Base-by-base conservation (phyloP, 1,140 invertebrate genomes). In the Dryas iulia region DNA sequence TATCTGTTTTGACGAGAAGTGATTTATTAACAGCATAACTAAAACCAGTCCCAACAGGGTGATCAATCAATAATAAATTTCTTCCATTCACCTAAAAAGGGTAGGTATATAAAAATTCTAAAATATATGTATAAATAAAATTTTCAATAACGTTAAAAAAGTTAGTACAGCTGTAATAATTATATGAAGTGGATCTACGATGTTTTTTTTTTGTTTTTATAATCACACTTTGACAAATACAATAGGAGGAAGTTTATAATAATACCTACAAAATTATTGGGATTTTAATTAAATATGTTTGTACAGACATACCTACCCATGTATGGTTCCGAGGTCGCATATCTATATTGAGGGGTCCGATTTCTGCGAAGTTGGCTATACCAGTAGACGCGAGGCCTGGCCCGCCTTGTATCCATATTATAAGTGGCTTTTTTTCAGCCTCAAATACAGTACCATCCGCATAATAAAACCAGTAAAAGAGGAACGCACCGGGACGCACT, bases 1-100 rank as follows among this genome's bases (percentile, higher is more conserved):
- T 73, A 71, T 96, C 95, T 69, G 88, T 94, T 82, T 60, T 92
- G 78, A 78, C 93, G 77, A 77, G 92, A 79, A 71, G 80, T 59
- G 58, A 84, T 69, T 76, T 88, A 69, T 94, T 92, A 1, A 93
- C 93, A 4, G 94, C 93, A 78, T 95, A 96, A 81, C 95, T 95
- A 77, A 94, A 96, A 2, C 95, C 95, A 28, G 94, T 92, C 2
- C 95, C 95, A 3, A 96, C 95, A 12, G 95, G 95, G 80, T 95
- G 95, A 79, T 96, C 95, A 59, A 96, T 92, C 76, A 95, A 94
- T 53, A 96, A 82, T 28, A 96, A 75, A 74, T 95, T 95, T 65
- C 93, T 89, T 33, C 91, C 80, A 73, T 92, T 92, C 79, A 96
- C 94, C 95, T 90, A 47, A 74, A 90, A 84, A n/a, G 7, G 7